Evolutionary conservation across 2,888 invertebrate genomes (phyloP), one percentile per base, ranked within the genome.

Genomic region (Coenonympha arcania): DNA sequence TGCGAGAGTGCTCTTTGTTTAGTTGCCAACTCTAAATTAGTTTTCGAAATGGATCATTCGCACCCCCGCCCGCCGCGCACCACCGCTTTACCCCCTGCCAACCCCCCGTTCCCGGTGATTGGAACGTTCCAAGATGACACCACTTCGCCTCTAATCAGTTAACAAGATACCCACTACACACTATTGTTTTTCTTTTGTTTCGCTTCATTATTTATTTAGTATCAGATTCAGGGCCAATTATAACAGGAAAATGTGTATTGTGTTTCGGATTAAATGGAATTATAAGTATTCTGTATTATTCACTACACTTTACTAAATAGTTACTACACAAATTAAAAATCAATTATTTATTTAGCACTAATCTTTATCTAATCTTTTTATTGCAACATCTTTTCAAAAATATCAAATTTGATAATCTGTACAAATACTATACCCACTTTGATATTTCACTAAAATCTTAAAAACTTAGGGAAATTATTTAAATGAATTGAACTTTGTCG

Each of bases 1-100:
- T 84, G 83, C 71, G 79, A 81, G 76, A 85, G 85, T 85, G 83
- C 84, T 85, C 86, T 83, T 86, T 86, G 86, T 86, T 86, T 85
- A 86, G 86, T 86, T 86, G 85, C 84, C 83, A 86, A 86, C 86
- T 86, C 86, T 84, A 86, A 86, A 86, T 86, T 86, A 86, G 86
- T 86, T 86, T 86, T 86, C 84, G 86, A 85, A 86, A 86, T 86
- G 84, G 86, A 86, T 86, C 86, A 85, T 85, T 85, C 85, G 78
- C 84, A 82, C 84, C 81, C 84, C 73, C 61, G 72, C 70, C 69
- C 65, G 65, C 65, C 64, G 60, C 65, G 62, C 59, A 58, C 61
- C 54, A 65, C 65, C 60, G n/a, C n/a, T n/a, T n/a, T 60, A 56
- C 63, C 70, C 68, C 66, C 64, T 68, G 69, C 77, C 44, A 6